Evolutionary conservation across 2,113 vertebrate genomes (phyloP), one percentile per base, ranked within the genome.

Genomic region (Micronycteris hirsuta): DNA sequence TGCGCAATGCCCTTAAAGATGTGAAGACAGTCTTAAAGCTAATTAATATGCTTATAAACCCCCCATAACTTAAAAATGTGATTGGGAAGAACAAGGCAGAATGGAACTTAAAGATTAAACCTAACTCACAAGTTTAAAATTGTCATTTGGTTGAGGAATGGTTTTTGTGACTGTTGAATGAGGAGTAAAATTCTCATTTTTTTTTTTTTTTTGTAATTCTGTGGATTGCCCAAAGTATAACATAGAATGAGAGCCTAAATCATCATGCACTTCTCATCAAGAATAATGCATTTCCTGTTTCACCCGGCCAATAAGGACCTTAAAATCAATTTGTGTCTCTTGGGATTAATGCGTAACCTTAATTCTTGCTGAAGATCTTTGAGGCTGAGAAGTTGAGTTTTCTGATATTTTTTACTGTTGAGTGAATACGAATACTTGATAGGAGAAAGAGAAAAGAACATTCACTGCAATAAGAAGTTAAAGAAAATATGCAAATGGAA

Each of bases 231-330:
- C 76, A 93, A 67, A 96, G 86, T 58, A 24, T 3, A 85, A 36
- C 1, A 3, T 68, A 80, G 20, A 31, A 70, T 77, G 43, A 91
- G 38, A 96, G 4, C 11, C 49, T 96, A 61, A 94, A 49, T 47
- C 78, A 65, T 89, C 94, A 93, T 47, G 38, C 38, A 93, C 95
- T 96, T 96, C 38, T 97, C 70, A 94, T 93, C 49, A 97, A 96
- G 93, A 95, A 93, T 89, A 94, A 96, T 96, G 43, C n/a, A 91
- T 94, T 96, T 96, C 86, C 77, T 95, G 17, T 92, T 97, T 96
- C 65, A 93, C 63, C 65, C 93, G 11, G 49, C 45, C 95, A 96
- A 93, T 93, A 86, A 96, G 70, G 28, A 91, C 47, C 87, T 91
- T 93, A 89, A 93, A 93, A 93, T 96, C 91, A 94, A 67, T 95